Conservation (phyloP, 35 echinoderm and acorn worm species). For the Heliocidaris erythrogramma region DNA sequence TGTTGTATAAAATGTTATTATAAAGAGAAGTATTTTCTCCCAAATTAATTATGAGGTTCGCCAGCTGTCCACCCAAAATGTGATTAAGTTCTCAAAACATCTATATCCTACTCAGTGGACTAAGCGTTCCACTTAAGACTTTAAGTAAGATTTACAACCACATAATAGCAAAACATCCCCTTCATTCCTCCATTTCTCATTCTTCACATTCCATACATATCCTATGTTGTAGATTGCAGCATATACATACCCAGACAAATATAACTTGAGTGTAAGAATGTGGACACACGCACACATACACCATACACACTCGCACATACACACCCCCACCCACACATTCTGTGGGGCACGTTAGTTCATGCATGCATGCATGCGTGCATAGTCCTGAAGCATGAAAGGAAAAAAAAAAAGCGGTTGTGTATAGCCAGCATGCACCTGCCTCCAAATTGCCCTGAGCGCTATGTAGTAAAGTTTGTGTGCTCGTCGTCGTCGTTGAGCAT, state of each 20-base stretch:
- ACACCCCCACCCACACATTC: background rate
- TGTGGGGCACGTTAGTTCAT: background rate
- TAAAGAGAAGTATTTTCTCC: no score
- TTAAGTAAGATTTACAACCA: background rate
- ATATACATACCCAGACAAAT: background rate
- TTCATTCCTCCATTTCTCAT: background rate
- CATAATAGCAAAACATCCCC: background rate
- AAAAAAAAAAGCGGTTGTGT: background rate
- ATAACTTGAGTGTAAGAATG: background rate
- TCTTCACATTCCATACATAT: background rate
- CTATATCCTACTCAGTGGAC: background rate
- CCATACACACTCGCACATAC: background rate
- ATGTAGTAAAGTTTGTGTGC: conserved; percentile 33
- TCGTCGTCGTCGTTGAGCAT: background rate
- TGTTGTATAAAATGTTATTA: no score
- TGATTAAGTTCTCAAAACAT: background rate
- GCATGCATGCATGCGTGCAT: background rate
- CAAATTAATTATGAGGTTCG: no score
- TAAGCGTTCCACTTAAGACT: background rate
- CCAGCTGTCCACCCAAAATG: background rate
- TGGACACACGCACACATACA: background rate
- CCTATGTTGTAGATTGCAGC: background rate
- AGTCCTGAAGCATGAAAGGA: background rate
- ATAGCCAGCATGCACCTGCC: conserved; percentile 21
- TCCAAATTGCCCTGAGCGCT: background rate